These are phyloP conservation scores for Drosophila dives DNA, from an alignment of 2,888 invertebrate genomes.

Conservation along the genomic window DNA sequence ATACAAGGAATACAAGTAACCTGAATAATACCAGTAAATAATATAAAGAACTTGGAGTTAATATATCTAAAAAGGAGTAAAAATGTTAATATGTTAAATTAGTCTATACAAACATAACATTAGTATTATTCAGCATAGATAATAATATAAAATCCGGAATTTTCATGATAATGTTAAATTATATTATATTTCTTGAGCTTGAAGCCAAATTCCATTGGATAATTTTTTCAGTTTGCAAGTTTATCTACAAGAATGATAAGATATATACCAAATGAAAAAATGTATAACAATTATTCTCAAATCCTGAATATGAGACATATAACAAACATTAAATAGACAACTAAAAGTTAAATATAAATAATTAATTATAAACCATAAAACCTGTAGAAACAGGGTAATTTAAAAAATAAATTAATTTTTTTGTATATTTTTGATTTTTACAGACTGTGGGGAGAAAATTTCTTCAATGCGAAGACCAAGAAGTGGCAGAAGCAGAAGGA, in stretches of 20 bases:
- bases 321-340: background rate
- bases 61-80: background rate
- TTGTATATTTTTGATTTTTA: background rate
- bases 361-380: background rate
- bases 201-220: background rate
- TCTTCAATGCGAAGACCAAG: conserved; percentile 98
- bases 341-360: background rate
- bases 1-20: background rate
- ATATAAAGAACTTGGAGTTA: background rate
- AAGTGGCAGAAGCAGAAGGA: conserved; percentile 98
- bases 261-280: background rate
- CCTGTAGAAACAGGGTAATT: background rate
- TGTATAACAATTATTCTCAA: background rate
- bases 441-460: conserved; percentile 98
- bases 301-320: background rate
- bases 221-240: background rate
- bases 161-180: no score
- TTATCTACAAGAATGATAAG: no score
- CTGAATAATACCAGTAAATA: background rate
- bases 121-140: no score
- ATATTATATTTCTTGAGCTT: no score
- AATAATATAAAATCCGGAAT: no score
- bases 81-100: background rate
- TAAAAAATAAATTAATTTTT: background rate
- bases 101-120: no score